phyloP scores from a whole-genome alignment of 1,140 invertebrate species.

The Mercenaria mercenaria region DNA sequence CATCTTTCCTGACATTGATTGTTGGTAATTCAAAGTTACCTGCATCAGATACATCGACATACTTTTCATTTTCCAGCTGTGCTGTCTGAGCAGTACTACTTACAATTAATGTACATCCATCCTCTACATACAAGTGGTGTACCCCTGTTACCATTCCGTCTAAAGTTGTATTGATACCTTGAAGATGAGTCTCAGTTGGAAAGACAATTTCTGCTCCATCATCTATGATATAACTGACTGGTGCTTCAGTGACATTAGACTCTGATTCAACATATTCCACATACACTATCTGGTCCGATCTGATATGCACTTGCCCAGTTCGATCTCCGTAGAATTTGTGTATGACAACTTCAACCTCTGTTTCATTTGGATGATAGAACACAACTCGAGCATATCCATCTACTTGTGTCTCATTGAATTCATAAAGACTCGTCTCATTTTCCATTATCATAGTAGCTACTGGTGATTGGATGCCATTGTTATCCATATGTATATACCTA shows the following conservation, averaged over 20 bases:
- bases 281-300: slow-evolving; percentile 70
- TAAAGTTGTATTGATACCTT: slow-evolving; percentile 77
- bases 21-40: slow-evolving; percentile 79
- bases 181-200: slow-evolving; percentile 79
- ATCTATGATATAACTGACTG: slow-evolving; percentile 80
- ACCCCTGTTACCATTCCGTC: slow-evolving; percentile 75
- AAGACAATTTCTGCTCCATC: slow-evolving; percentile 75
- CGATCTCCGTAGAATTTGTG: slow-evolving; percentile 77
- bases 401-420: slow-evolving; percentile 79
- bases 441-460: slow-evolving; percentile 78
- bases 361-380: slow-evolving; percentile 70
- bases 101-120: slow-evolving; percentile 68
- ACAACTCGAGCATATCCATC: slow-evolving; percentile 73
- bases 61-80: slow-evolving; percentile 73
- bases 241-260: slow-evolving; percentile 78
- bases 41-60: slow-evolving; percentile 68
- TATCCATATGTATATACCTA: slow-evolving; percentile 77
- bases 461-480: slow-evolving; percentile 72
- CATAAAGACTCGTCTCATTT: slow-evolving; percentile 72
- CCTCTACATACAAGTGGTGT: slow-evolving; percentile 79
- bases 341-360: slow-evolving; percentile 62
- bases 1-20: slow-evolving; percentile 74
- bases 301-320: slow-evolving; percentile 78
- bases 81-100: slow-evolving; percentile 77
- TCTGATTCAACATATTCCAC: slow-evolving; percentile 79